Percentiles rank a stretch among this genome's conserved stretches.
Conservation (phyloP, 2,113 vertebrate species). For the Chaetodon trifascialis region DNA sequence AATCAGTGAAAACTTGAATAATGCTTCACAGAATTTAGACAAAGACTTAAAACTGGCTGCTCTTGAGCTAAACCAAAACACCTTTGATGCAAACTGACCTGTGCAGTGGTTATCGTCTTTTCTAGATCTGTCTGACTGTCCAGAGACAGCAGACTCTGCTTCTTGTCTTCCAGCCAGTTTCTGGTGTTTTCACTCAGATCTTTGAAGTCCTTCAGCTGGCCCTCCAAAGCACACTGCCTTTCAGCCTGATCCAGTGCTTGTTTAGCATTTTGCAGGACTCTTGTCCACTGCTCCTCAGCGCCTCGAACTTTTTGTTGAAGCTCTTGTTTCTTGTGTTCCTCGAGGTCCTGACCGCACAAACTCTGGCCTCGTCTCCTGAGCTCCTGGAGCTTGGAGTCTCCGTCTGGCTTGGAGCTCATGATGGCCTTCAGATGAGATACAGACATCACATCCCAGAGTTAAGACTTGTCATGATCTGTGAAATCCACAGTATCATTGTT, state of each 20-base stretch:
- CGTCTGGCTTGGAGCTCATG: conserved; percentile 61
- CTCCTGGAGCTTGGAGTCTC: conserved; percentile 71
- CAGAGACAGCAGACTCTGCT: conserved; percentile 41
- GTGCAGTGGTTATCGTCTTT: conserved; percentile 45
- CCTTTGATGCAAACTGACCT: conserved; percentile 67
- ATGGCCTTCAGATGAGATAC: conserved; percentile 54
- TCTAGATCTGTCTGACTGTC: conserved; percentile 46
- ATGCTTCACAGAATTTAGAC: background rate
- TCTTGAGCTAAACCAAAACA: background rate
- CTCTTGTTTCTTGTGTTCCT: conserved; percentile 50
- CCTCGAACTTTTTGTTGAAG: conserved; percentile 47
- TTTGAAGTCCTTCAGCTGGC: conserved; percentile 44
- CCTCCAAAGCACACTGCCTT: conserved; percentile 38
- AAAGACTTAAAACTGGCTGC: background rate
- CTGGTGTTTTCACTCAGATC: conserved; percentile 38
- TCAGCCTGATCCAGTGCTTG: conserved; percentile 43
- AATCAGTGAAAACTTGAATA: no score
- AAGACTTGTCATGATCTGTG: background rate
- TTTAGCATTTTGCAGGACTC: conserved; percentile 47
- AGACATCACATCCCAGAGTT: background rate
- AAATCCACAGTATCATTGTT: background rate
- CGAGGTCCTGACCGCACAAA: conserved; percentile 46
- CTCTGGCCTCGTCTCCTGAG: conserved; percentile 58
- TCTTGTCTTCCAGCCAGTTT: conserved; percentile 70
- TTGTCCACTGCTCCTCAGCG: conserved; percentile 63